phyloP scores from a whole-genome alignment of 2,888 invertebrate species.

The Bimastos eiseni region DNA sequence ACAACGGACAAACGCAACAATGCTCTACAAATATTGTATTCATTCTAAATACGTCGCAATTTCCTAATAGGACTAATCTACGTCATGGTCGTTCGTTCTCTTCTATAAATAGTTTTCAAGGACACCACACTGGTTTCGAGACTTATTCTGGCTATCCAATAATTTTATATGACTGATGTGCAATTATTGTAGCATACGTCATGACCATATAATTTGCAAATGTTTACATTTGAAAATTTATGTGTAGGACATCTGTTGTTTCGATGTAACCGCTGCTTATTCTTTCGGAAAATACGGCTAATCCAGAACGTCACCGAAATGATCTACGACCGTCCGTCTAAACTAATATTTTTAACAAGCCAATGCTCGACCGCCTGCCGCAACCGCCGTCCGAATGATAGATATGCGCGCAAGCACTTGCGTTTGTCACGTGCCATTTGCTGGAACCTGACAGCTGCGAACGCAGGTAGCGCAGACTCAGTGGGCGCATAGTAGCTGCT shows the following conservation, averaged over 20 bases:
- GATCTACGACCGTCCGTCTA: background rate
- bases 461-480: background rate
- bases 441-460: background rate
- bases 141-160: background rate
- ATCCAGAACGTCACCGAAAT: slow-evolving; percentile 16
- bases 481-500: background rate
- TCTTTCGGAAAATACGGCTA: background rate
- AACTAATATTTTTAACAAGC: background rate
- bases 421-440: background rate
- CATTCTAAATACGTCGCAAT: background rate
- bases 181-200: background rate
- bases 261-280: background rate
- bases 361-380: background rate
- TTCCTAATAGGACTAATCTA: slow-evolving; percentile 3
- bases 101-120: background rate
- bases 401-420: background rate
- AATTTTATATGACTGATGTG: too few species aligned
- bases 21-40: slow-evolving; percentile 1
- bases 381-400: background rate
- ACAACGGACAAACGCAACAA: background rate
- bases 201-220: background rate
- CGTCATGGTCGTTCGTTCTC: background rate
- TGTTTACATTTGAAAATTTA: background rate
- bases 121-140: background rate
- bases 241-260: background rate